Evolutionary conservation across 2,113 vertebrate genomes (phyloP), one percentile per base, ranked within the genome.

Genomic region (Alouatta palliata): DNA sequence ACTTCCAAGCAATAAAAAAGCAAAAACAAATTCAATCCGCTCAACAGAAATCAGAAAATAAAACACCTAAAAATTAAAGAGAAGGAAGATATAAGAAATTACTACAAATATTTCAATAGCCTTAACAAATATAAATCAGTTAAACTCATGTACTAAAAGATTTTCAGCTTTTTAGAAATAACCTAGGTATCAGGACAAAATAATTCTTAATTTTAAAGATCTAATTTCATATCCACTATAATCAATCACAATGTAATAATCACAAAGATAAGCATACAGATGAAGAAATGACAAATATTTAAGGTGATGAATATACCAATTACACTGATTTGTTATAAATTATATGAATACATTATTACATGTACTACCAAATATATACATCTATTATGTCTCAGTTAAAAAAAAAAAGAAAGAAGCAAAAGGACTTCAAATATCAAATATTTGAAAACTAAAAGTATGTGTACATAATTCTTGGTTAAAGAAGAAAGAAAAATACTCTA

Each of bases 371-470:
- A 77, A 77, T 47, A 77, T 47, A 47, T 47, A 30, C 75, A 77
- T 47, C 75, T 77, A 8, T 77, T 47, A 47, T 32, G 43, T 47
- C 17, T 45, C 75, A 47, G 16, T 77, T 17, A 47, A 77, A 30
- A 77, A 19, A 47, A 30, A 47, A 77, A 30, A 47, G 35, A 19
- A 76, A 76, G 30, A 47, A 47, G 75, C 19, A 61, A 52, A 90
- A 88, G 49, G 4, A 90, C 11, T 82, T 68, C 47, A 71, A 82
- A 47, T 70, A 40, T 0, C 10, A 89, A 81, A 68, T 81, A 90
- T 81, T 37, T 75, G 35, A 92, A 79, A 70, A 75, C 58, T 37
- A 91, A 94, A 91, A 97, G 71, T 56, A 17, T 47, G 17, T 87
- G 37, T 68, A 94, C 88, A 88, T 73, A 84, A 66, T 91, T 83